Percentiles rank a stretch among this genome's conserved stretches.
These are phyloP conservation scores for Fragum sueziense DNA, from an alignment of 2,888 invertebrate species.

Conservation along the genomic window DNA sequence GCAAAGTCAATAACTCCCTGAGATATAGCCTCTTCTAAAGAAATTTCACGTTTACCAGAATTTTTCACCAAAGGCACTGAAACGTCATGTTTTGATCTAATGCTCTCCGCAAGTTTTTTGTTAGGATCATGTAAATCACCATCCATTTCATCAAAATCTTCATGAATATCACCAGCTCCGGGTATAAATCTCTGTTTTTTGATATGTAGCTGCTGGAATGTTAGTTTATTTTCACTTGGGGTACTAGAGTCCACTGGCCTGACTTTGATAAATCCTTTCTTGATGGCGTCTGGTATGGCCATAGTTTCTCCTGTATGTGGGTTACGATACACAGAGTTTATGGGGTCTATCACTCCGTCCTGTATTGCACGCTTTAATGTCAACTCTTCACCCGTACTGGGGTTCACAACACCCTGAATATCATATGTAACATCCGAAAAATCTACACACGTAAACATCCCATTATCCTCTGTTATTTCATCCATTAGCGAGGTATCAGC, in stretches of 20 bases:
- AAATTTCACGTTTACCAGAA: slow-evolving; percentile 72
- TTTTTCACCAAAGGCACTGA: slow-evolving; percentile 68
- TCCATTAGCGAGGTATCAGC: slow-evolving; percentile 67
- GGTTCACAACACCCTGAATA: slow-evolving; percentile 70
- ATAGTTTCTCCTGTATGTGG: slow-evolving; percentile 76
- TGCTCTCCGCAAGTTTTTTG: slow-evolving; percentile 67
- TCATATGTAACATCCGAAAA: slow-evolving; percentile 71
- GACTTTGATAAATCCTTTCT: slow-evolving; percentile 73
- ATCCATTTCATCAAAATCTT: slow-evolving; percentile 64
- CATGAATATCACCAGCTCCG: slow-evolving; percentile 60
- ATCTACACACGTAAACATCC: slow-evolving; percentile 71
- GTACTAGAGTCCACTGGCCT: slow-evolving; percentile 62
- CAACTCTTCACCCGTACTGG: slow-evolving; percentile 72
- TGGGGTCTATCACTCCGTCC: slow-evolving; percentile 74
- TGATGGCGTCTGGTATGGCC: slow-evolving; percentile 74
- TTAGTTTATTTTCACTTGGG: slow-evolving; percentile 66
- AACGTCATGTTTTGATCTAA: slow-evolving; percentile 71
- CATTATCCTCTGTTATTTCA: slow-evolving; percentile 63
- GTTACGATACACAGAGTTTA: slow-evolving; percentile 74
- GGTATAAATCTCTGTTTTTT: slow-evolving; percentile 72
- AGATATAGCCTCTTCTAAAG: slow-evolving; percentile 76
- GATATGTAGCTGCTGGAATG: slow-evolving; percentile 75
- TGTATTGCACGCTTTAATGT: slow-evolving; percentile 73
- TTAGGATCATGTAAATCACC: slow-evolving; percentile 65
- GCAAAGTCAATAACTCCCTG: slow-evolving; percentile 74